Evolutionary conservation across 2,888 invertebrate genomes (phyloP).

Genomic region (Lobophora halterata): DNA sequence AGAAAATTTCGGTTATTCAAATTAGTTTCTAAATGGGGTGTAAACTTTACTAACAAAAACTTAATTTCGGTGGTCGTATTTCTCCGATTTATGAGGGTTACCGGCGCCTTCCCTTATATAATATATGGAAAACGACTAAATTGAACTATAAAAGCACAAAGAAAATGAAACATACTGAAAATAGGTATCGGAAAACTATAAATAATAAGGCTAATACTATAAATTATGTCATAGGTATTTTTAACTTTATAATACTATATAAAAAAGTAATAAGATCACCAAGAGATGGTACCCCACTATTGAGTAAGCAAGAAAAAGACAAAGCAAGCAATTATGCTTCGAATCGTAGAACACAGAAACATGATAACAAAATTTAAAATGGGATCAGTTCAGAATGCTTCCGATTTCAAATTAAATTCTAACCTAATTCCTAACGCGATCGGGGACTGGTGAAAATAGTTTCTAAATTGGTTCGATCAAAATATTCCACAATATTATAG

Average conservation of each 20-base stretch:
- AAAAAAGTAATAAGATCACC: too few species aligned
- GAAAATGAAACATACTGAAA: constrained; percentile 19
- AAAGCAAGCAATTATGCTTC: too few species aligned
- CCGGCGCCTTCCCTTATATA: constrained; percentile 14
- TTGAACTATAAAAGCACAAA: constrained; percentile 19
- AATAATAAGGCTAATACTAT: constrained; percentile 24
- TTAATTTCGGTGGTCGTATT: constrained; percentile 12
- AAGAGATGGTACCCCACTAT: too few species aligned
- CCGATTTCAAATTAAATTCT: constrained; percentile 2
- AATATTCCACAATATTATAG: background rate
- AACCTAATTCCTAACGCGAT: background rate
- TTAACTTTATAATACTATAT: too few species aligned
- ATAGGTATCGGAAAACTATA: constrained; percentile 30
- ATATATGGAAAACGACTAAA: constrained; percentile 14
- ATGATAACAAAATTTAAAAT: constrained; percentile 27
- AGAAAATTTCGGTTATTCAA: constrained; percentile 5
- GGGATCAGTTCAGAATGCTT: constrained; percentile 1
- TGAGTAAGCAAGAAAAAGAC: too few species aligned
- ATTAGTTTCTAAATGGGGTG: constrained; percentile 3
- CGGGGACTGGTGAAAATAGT: background rate
- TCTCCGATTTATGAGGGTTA: constrained; percentile 16
- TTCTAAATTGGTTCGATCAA: background rate
- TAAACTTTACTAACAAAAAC: constrained; percentile 20
- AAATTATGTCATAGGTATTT: too few species aligned
- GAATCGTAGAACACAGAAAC: constrained; percentile 18